Evolutionary conservation across 2,888 invertebrate species (phyloP).

Genomic region (Drosophila ochracea): DNA sequence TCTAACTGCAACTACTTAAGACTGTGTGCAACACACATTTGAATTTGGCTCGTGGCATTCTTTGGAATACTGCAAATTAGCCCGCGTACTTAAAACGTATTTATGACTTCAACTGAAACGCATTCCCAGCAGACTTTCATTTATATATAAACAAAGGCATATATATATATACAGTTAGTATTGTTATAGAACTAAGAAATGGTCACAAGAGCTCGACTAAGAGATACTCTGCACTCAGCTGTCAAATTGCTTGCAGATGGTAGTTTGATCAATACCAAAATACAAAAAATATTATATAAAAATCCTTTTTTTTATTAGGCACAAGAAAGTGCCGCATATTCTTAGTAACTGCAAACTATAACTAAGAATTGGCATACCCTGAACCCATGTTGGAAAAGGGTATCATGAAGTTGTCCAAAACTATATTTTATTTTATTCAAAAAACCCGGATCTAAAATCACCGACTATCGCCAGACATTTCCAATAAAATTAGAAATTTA

Average conservation of each 20-base stretch:
- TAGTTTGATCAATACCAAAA: neutral
- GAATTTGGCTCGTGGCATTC: constrained; percentile 43
- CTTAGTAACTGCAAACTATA: too few relatives aligned
- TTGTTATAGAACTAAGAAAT: neutral
- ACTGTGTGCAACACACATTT: constrained; percentile 18
- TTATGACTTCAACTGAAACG: constrained; percentile 45
- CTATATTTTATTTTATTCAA: too few relatives aligned
- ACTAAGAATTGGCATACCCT: too few relatives aligned
- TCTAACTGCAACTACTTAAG: constrained; percentile 44
- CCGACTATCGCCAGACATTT: too few relatives aligned
- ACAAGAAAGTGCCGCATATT: too few relatives aligned
- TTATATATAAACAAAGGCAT: neutral
- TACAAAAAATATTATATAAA: too few relatives aligned
- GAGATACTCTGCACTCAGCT: neutral
- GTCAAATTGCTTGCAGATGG: neutral
- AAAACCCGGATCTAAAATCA: too few relatives aligned
- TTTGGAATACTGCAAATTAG: constrained; percentile 52
- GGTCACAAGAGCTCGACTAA: neutral
- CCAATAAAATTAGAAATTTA: too few relatives aligned
- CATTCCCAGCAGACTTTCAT: constrained; percentile 20
- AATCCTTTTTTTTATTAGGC: too few relatives aligned
- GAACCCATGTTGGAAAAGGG: too few relatives aligned
- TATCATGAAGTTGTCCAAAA: too few relatives aligned
- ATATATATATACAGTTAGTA: neutral
- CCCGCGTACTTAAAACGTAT: constrained; percentile 46